These are phyloP conservation scores for Carposina sasakii DNA, from an alignment of 1,140 invertebrate genomes.

Conservation along the genomic window DNA sequence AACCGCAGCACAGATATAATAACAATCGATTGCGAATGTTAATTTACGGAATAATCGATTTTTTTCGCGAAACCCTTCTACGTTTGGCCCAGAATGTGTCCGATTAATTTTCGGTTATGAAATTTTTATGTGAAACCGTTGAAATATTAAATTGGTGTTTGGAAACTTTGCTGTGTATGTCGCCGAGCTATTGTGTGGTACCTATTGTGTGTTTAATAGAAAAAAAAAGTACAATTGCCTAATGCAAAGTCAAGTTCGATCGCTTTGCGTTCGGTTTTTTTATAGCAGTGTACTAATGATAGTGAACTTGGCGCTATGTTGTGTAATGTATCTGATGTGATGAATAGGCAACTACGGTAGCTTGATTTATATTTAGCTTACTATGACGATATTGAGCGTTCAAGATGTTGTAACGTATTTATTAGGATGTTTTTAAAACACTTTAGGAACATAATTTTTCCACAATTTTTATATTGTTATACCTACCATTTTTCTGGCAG, in stretches of 20 bases:
- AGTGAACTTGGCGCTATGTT: no score
- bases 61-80: conserved; percentile 48
- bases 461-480: no score
- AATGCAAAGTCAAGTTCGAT: conserved; percentile 49
- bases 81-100: conserved; percentile 39
- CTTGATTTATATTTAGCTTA: no score
- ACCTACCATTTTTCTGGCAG: no score
- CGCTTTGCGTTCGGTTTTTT: conserved; percentile 8
- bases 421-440: no score
- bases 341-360: no score
- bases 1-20: conserved; percentile 58
- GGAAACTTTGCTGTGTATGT: conserved; percentile 34
- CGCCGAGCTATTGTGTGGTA: conserved; percentile 31
- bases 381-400: no score
- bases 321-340: no score
- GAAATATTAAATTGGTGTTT: conserved; percentile 59
- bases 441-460: no score
- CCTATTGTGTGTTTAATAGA: conserved; percentile 30
- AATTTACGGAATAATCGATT: conserved; percentile 64
- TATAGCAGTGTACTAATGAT: no score
- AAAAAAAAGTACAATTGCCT: conserved; percentile 48
- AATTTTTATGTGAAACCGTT: conserved; percentile 58
- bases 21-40: conserved; percentile 64
- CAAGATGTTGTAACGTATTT: no score
- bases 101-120: conserved; percentile 59